Evolutionary conservation across 2,888 invertebrate genomes (phyloP), one percentile per base, ranked within the genome.

Genomic region (Cheilosia urbana): DNA sequence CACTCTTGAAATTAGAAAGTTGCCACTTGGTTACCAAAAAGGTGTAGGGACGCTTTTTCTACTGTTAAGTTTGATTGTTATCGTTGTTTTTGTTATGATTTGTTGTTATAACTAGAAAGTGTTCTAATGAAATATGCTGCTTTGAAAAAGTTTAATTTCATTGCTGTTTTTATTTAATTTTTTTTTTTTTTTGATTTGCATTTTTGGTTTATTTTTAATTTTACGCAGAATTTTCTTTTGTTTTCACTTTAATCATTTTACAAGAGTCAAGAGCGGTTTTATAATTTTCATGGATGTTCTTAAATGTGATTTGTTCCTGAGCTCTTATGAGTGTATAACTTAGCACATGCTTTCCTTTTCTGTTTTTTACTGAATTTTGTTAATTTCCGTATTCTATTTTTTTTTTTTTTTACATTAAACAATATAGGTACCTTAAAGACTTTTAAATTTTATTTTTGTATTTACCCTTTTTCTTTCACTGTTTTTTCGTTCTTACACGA

Each of bases 1-100:
- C 27, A 7, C 21, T 53, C 15, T 73, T 57, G 21, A 34, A 71
- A 37, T 71, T 60, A 49, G 58, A 19, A 69, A 57, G 15, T 69
- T 5, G 37, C 58, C 24, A 13, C 13, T 11, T 3, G 4, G 4
- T 55, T 42, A 6, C 17, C 1, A 4, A 49, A 51, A 68, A 24
- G 21, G 11, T 21, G 9, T 19, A 30, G 2, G 51, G 30, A 19
- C 34, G 42, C 13, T 62, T 53, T 72, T 53, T 58, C 58, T 58
- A 7, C 30, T 73, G 55, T 73, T 63, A 63, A 55, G 73, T 73
- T 62, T 40, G 9, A 2, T 7, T 55, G 13, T 30, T 24, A 7
- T 58, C 40, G 34, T 60, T 63, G 6, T 69, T 53, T 62, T 30
- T 21, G 19, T 30, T 65, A 40, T 42, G 21, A 21, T 49, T 51